A percentile compares a stretch with the other conserved stretches of the same genome.
phyloP scores from a whole-genome alignment of 1,140 invertebrate species.

The Orchestia grillus region DNA sequence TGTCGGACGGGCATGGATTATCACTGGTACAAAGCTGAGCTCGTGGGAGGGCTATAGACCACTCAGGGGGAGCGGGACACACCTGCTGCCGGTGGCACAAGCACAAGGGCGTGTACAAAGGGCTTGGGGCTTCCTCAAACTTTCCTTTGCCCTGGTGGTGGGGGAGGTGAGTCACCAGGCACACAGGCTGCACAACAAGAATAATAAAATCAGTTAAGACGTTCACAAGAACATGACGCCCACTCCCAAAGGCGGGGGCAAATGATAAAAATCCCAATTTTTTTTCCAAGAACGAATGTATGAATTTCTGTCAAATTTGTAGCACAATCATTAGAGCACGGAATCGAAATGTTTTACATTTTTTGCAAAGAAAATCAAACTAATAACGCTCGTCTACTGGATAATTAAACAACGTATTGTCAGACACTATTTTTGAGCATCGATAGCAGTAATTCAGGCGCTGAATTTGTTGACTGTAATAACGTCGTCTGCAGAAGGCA shows the following conservation, averaged over 20 bases:
- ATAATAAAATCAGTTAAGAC: neutral
- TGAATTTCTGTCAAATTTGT: no score
- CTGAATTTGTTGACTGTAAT: no score
- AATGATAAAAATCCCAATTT: neutral
- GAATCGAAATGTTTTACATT: no score
- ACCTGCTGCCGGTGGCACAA: neutral
- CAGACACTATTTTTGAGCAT: no score
- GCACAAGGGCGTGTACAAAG: neutral
- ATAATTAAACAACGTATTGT: no score
- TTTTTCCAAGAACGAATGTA: neutral
- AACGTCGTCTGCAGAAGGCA: no score
- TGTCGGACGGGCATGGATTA: neutral
- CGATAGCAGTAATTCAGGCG: no score
- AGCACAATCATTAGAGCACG: no score
- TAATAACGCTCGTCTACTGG: no score
- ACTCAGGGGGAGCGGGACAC: neutral
- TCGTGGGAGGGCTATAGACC: neutral
- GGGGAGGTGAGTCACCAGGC: constrained; percentile 35
- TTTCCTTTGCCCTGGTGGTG: neutral
- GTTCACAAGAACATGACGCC: neutral
- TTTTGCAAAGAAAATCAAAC: no score
- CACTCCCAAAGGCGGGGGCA: neutral
- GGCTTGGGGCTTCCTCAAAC: neutral
- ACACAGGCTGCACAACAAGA: constrained; percentile 24
- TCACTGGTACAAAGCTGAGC: neutral